Percentiles rank a stretch among this genome's conserved stretches.
Conservation (phyloP, 35 echinoderm and acorn worm genomes). For the Diadema setosum region DNA sequence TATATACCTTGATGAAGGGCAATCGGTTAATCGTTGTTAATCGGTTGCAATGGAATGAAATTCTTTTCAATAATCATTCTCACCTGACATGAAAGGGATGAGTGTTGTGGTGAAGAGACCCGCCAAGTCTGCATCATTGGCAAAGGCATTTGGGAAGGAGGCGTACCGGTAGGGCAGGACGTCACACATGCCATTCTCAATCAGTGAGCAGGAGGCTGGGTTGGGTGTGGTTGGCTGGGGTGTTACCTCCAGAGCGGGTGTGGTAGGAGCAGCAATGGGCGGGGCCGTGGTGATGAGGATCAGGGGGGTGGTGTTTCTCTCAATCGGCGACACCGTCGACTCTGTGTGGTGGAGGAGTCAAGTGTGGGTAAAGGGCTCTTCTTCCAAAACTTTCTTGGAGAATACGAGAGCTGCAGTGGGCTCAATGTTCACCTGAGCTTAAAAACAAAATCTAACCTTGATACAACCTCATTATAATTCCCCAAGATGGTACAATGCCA, state of each 20-base stretch:
- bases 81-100: too few relatives aligned
- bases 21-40: too few relatives aligned
- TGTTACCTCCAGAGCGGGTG: not conserved
- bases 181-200: not conserved
- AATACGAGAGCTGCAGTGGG: too few relatives aligned
- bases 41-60: too few relatives aligned
- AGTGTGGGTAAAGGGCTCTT: not conserved
- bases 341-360: not conserved
- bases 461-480: not conserved
- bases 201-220: not conserved
- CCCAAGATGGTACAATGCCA: not conserved
- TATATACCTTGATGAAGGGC: too few relatives aligned
- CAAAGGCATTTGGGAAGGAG: slow-evolving; percentile 41
- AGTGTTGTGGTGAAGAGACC: not conserved
- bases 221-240: not conserved
- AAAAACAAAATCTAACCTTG: not conserved
- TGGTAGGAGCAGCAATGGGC: not conserved
- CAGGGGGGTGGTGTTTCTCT: not conserved
- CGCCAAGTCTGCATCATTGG: not conserved
- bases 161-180: slow-evolving; percentile 39
- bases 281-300: not conserved
- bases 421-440: too few relatives aligned
- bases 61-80: too few relatives aligned
- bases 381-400: too few relatives aligned
- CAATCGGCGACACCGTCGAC: not conserved